Percentiles rank a stretch among this genome's conserved stretches.
phyloP scores from a whole-genome alignment of 1,140 invertebrate genomes.

The Pogonus chalceus region DNA sequence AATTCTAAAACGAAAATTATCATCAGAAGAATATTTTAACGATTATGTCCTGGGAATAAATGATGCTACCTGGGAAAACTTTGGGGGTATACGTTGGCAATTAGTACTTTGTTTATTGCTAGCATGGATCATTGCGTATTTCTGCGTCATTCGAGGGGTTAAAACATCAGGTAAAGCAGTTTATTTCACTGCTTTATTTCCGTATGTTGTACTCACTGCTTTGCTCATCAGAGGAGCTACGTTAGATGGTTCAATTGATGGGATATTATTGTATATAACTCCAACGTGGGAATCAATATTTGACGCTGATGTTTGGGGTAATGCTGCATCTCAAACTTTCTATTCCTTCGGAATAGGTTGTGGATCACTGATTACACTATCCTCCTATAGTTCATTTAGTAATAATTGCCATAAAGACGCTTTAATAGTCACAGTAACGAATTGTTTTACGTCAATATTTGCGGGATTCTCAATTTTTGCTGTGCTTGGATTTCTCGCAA shows the following conservation, averaged over 20 bases:
- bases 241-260: conserved; percentile 57
- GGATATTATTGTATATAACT: conserved; percentile 63
- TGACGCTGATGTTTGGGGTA: conserved; percentile 47
- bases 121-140: conserved; percentile 64
- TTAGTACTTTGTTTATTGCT: conserved; percentile 58
- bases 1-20: conserved; percentile 36
- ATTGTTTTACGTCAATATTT: conserved; percentile 62
- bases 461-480: conserved; percentile 71
- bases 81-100: conserved; percentile 61
- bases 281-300: conserved; percentile 61
- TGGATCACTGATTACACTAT: conserved; percentile 61
- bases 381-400: conserved; percentile 62
- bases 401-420: conserved; percentile 67
- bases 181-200: conserved; percentile 66
- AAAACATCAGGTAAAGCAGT: conserved; percentile 74
- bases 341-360: conserved; percentile 59
- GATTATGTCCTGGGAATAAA: conserved; percentile 50
- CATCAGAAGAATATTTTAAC: conserved; percentile 51
- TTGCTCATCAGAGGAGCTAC: conserved; percentile 57
- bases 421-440: conserved; percentile 54
- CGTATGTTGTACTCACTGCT: conserved; percentile 63
- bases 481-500: conserved; percentile 66
- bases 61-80: conserved; percentile 49
- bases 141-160: conserved; percentile 59
- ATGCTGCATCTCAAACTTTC: conserved; percentile 61